Conservation (phyloP, 2,888 invertebrate genomes). For the Galerucella nymphaeae region DNA sequence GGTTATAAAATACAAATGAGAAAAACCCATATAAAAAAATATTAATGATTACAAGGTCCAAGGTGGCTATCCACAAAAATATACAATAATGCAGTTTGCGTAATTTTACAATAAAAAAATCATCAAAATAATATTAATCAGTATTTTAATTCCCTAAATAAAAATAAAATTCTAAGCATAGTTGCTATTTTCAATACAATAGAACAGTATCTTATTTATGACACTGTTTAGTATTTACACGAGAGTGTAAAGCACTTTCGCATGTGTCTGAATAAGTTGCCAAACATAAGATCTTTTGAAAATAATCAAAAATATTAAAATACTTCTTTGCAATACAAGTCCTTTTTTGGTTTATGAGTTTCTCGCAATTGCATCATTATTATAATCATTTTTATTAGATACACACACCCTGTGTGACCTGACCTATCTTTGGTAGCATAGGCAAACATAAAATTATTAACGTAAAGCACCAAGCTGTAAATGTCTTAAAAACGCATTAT, state of each 20-base stretch:
- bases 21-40: conserved; percentile 14
- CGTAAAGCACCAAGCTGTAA: neutral
- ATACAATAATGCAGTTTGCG: neutral
- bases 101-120: neutral
- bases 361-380: too few species aligned
- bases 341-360: too few species aligned
- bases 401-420: neutral
- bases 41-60: conserved; percentile 9
- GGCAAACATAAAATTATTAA: neutral
- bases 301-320: too few species aligned
- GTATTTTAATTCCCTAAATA: neutral
- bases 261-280: too few species aligned
- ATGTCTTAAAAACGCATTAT: neutral
- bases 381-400: too few species aligned
- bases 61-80: conserved; percentile 16
- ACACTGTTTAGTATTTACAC: too few species aligned
- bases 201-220: too few species aligned
- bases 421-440: neutral
- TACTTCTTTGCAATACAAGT: too few species aligned
- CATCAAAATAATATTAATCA: neutral
- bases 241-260: too few species aligned
- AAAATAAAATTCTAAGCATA: neutral
- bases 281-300: too few species aligned
- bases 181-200: neutral
- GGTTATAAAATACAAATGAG: conserved; percentile 25